Evolutionary conservation across 2,888 invertebrate species (phyloP).

Genomic region (Ectropis crepuscularia): DNA sequence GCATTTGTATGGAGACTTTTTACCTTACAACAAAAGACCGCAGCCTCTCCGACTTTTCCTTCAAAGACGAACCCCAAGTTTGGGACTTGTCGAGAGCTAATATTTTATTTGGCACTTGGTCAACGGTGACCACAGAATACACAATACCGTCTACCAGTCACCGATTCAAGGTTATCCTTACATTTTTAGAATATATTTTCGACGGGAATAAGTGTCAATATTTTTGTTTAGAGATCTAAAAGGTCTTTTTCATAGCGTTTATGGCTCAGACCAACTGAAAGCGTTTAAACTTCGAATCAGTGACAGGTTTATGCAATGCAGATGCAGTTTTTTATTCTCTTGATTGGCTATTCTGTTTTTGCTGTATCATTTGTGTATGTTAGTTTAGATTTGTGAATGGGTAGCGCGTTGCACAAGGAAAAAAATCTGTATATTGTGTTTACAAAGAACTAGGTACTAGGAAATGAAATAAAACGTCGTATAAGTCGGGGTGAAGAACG

Average conservation of each 20-base stretch:
- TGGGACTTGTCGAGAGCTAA: constrained; percentile 50
- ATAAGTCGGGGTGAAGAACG: too few relatives aligned
- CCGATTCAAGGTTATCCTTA: constrained; percentile 27
- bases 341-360: background rate
- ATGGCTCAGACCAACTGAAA: too few relatives aligned
- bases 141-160: constrained; percentile 16
- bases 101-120: constrained; percentile 73
- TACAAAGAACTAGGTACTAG: too few relatives aligned
- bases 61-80: constrained; percentile 41
- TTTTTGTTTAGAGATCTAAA: constrained; percentile 28
- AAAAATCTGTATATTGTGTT: too few relatives aligned
- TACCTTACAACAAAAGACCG: constrained; percentile 5
- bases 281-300: too few relatives aligned
- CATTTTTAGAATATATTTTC: constrained; percentile 28
- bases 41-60: constrained; percentile 19
- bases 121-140: constrained; percentile 50
- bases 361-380: background rate
- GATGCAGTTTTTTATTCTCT: constrained; percentile 8
- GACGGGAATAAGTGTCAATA: constrained; percentile 22
- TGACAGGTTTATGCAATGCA: constrained; percentile 23
- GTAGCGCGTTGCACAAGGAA: too few relatives aligned
- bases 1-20: background rate
- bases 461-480: too few relatives aligned
- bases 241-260: constrained; percentile 13
- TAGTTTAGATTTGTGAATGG: background rate